A percentile compares a stretch with the other conserved stretches of the same genome.
Evolutionary conservation across 1,140 invertebrate species (phyloP).

Genomic region (Drosophila littoralis): DNA sequence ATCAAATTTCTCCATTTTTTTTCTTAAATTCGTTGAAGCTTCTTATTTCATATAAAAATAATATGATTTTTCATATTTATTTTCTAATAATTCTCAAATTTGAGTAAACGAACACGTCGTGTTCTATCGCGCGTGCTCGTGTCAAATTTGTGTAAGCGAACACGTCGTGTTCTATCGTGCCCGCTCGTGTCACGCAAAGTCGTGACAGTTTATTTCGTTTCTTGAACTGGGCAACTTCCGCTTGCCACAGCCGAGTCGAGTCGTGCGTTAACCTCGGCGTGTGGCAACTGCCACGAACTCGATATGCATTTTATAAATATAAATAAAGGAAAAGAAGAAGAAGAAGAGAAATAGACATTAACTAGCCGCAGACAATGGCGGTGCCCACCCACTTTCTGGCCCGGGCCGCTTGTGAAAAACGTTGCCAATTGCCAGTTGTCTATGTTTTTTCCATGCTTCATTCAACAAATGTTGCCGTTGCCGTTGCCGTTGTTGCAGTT

Average conservation of each 20-base stretch:
- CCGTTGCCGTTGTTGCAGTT: slow-evolving; percentile 2
- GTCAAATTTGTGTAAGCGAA: background rate
- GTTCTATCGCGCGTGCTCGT: background rate
- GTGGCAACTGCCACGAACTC: slow-evolving; percentile 26
- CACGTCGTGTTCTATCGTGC: background rate
- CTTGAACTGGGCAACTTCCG: slow-evolving; percentile 52
- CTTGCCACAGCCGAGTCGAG: slow-evolving; percentile 43
- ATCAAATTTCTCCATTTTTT: background rate
- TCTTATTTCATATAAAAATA: background rate
- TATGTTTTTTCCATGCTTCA: slow-evolving; percentile 51
- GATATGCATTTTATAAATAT: slow-evolving; percentile 52
- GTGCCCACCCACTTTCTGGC: slow-evolving; percentile 62
- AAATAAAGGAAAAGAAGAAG: slow-evolving; percentile 12
- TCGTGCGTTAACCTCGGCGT: slow-evolving; percentile 68
- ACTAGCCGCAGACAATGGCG: slow-evolving; percentile 51
- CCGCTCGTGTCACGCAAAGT: background rate
- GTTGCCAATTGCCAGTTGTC: slow-evolving; percentile 35
- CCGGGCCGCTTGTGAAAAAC: slow-evolving; percentile 49
- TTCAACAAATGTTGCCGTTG: slow-evolving; percentile 60
- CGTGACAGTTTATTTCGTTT: background rate
- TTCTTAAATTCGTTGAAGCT: too few relatives aligned
- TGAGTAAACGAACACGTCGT: background rate
- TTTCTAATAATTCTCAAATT: too few relatives aligned
- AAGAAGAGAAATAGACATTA: slow-evolving; percentile 6
- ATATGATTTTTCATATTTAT: background rate